Evolutionary conservation across 2,888 invertebrate species (phyloP).

Genomic region (Idaea biselata): DNA sequence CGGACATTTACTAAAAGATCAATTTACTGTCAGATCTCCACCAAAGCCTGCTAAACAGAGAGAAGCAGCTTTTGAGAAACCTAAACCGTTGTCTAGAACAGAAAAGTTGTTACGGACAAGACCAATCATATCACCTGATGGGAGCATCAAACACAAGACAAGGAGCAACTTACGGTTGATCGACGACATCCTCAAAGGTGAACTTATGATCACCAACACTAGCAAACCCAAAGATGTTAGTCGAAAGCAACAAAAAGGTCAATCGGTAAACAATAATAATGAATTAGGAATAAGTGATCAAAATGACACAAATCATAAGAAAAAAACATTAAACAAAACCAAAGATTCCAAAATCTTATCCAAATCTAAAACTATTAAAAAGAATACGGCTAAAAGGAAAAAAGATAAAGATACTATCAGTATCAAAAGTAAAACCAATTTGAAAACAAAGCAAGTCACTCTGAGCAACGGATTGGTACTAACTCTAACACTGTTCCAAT

Average conservation of each 20-base stretch:
- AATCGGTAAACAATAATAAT: constrained; percentile 67
- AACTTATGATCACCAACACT: constrained; percentile 53
- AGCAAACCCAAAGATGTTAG: constrained; percentile 10
- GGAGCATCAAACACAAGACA: constrained; percentile 41
- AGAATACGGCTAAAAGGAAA: constrained; percentile 12
- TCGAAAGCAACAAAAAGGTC: constrained; percentile 12
- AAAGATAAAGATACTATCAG: constrained; percentile 22
- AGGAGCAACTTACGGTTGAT: constrained; percentile 49
- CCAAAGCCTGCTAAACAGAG: constrained; percentile 10
- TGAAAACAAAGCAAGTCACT: constrained; percentile 34
- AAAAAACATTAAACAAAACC: constrained; percentile 5
- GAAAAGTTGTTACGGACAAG: constrained; percentile 14
- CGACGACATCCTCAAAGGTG: constrained; percentile 60
- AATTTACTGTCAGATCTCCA: constrained; percentile 24
- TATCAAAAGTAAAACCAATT: constrained; percentile 16
- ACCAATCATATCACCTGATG: constrained; percentile 40
- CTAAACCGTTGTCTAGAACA: constrained; percentile 6
- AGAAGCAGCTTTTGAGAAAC: constrained; percentile 13
- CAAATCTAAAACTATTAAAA: constrained; percentile 16
- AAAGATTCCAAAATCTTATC: constrained; percentile 13
- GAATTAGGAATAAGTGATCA: constrained; percentile 58
- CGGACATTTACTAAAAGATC: constrained; percentile 40
- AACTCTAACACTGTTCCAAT: constrained; percentile 53
- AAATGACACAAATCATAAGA: constrained; percentile 34
- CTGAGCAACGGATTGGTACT: constrained; percentile 45